These are phyloP conservation scores for Osmerus mordax DNA, from an alignment of 2,113 vertebrate genomes.

Conservation along the genomic window DNA sequence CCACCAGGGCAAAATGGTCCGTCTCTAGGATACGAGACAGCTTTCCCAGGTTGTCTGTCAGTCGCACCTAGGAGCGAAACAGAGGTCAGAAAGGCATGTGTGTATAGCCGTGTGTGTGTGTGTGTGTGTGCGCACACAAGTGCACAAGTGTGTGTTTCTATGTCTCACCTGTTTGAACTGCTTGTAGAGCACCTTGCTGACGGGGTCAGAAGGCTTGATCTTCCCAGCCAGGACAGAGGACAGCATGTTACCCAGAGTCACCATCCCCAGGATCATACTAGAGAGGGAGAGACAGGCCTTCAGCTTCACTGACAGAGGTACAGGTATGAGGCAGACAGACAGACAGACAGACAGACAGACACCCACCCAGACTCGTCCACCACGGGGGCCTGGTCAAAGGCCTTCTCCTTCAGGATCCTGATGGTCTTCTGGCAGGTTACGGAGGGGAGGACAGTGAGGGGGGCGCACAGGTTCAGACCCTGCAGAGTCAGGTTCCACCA, in stretches of 20 bases:
- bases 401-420: conserved; percentile 88
- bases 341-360: background rate
- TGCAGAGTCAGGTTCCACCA: conserved; percentile 93
- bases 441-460: conserved; percentile 85
- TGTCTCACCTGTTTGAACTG: conserved; percentile 87
- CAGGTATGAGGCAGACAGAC: background rate
- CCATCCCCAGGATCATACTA: conserved; percentile 85
- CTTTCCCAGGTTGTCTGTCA: conserved; percentile 84
- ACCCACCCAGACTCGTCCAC: conserved; percentile 89
- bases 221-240: conserved; percentile 87
- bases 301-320: background rate
- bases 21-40: conserved; percentile 89
- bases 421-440: conserved; percentile 88
- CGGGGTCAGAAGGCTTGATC: conserved; percentile 84
- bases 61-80: conserved; percentile 72
- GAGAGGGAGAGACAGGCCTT: conserved; percentile 3
- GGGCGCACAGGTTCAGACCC: conserved; percentile 81
- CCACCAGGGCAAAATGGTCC: conserved; percentile 91
- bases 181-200: conserved; percentile 88
- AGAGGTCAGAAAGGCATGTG: background rate
- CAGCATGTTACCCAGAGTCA: conserved; percentile 92
- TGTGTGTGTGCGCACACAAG: too few relatives aligned
- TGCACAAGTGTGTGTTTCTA: background rate
- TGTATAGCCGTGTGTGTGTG: background rate
- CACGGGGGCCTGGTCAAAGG: conserved; percentile 96